Evolutionary conservation across 2,797 vertebrate species (phyloP).

Genomic region (Enoplosus armatus): DNA sequence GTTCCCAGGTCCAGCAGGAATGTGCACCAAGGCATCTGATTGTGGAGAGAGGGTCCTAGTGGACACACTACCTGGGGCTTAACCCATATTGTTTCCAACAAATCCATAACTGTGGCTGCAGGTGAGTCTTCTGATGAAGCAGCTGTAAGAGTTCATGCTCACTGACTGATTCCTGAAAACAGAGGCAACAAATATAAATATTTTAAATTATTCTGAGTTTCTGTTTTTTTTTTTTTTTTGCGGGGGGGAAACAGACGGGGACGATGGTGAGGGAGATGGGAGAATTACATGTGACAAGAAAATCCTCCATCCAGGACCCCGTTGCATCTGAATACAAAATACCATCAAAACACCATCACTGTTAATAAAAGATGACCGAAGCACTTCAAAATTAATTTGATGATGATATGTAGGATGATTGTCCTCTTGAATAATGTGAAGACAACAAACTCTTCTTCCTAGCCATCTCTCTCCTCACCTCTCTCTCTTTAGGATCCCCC

Average conservation of each 20-base stretch:
- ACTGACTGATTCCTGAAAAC: constrained; percentile 9
- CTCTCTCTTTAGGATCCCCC: neutral
- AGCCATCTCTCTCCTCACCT: constrained; percentile 16
- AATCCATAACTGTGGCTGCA: constrained; percentile 25
- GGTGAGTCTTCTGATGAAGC: constrained; percentile 25
- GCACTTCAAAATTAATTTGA: neutral
- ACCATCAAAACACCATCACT: constrained; percentile 13
- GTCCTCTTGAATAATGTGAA: constrained; percentile 1
- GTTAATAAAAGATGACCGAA: constrained; percentile 34
- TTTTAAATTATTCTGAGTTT: constrained; percentile 36
- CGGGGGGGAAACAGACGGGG: constrained; percentile 28
- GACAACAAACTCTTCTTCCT: constrained; percentile 28
- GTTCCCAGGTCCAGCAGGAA: constrained; percentile 24
- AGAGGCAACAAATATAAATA: constrained; percentile 33
- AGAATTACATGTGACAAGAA: constrained; percentile 24
- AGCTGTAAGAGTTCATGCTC: constrained; percentile 18
- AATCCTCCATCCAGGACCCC: constrained; percentile 7
- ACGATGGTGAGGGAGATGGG: constrained; percentile 13
- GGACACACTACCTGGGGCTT: constrained; percentile 13
- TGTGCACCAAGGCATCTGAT: constrained; percentile 1
- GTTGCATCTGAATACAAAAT: constrained; percentile 20
- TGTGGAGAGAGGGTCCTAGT: neutral
- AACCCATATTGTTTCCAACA: constrained; percentile 24
- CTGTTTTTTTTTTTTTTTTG: constrained; percentile 25
- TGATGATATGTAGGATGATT: neutral